Evolutionary conservation across 2,113 vertebrate species (phyloP), one percentile per base, ranked within the genome.

Genomic region (Ceyx margarethae): DNA sequence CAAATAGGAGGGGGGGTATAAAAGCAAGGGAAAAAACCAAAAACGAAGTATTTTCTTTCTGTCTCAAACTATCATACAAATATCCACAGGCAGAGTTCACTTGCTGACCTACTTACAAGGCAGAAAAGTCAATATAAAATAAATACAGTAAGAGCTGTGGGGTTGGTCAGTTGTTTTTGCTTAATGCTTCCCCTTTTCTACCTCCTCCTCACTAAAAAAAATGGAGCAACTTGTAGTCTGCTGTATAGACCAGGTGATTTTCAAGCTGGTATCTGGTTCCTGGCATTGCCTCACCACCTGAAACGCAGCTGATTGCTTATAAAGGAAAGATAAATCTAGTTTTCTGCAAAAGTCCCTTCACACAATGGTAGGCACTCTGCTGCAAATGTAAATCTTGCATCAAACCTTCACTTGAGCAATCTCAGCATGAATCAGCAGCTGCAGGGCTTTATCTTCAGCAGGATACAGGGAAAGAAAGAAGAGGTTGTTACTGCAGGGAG

Each of bases 391-490:
- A 94, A 82, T 80, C 91, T 95, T 81, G 72, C 80, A 85, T 58
- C 85, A 93, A 93, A 33, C 33, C 4, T 0, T 85, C 67, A 76
- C 83, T 95, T 94, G 79, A 93, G 94, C 81, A 94, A 94, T 76
- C 87, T 76, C 89, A 80, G 71, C 85, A 54, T 87, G 81, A 94
- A 91, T 91, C 89, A 91, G 78, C 81, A 94, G 75, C 93, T 95
- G 87, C 78, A 85, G 75, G 79, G 89, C 81, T 91, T 92, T 94
- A 92, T 87, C 79, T 86, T 79, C 58, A 58, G 13, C 75, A 76
- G 81, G 77, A 33, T 54, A 77, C 2, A 1, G 8, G 78, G 58
- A 91, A 90, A 79, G 71, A 69, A 76, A 92, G 81, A 86, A 60
- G 81, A 81, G 43, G 46, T 78, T 82, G 3, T 81, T 87, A 82